Conservation (phyloP, 2,113 vertebrate genomes). For the Gasterosteus aculeatus region DNA sequence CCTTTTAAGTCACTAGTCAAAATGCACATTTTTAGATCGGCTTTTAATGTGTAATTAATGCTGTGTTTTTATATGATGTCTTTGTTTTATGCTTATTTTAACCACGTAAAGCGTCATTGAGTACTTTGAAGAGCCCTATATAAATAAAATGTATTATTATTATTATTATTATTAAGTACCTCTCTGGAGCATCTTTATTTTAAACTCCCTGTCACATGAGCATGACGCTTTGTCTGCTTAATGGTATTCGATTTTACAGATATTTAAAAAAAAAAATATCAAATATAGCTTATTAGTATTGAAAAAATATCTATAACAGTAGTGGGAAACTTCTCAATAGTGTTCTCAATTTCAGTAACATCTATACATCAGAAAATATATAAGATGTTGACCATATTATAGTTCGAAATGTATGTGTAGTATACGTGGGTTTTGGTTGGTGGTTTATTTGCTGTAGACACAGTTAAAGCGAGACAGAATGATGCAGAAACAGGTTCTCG, state of each 20-base stretch:
- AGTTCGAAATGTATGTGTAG: not conserved
- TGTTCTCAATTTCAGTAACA: not conserved
- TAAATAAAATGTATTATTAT: too few relatives aligned
- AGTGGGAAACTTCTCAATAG: not conserved
- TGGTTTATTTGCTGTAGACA: not conserved
- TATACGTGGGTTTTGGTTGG: not conserved
- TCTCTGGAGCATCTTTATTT: constrained; percentile 5
- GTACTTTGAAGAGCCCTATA: too few relatives aligned
- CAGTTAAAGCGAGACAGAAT: not conserved
- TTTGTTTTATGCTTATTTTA: too few relatives aligned
- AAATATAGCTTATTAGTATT: not conserved
- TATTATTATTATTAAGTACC: not conserved
- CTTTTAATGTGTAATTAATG: too few relatives aligned
- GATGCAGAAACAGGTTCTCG: not conserved
- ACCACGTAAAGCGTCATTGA: too few relatives aligned
- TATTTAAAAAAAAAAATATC: not conserved
- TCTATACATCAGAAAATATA: not conserved
- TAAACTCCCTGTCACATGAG: constrained; percentile 4
- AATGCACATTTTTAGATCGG: too few relatives aligned
- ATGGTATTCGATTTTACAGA: constrained; percentile 10
- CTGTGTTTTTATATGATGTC: too few relatives aligned
- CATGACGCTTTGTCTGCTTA: not conserved
- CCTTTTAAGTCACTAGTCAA: too few relatives aligned
- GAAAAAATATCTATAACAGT: not conserved
- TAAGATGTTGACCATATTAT: not conserved